Conservation (phyloP, 2,888 invertebrate species). For the Ichneumoninae sp. region DNA sequence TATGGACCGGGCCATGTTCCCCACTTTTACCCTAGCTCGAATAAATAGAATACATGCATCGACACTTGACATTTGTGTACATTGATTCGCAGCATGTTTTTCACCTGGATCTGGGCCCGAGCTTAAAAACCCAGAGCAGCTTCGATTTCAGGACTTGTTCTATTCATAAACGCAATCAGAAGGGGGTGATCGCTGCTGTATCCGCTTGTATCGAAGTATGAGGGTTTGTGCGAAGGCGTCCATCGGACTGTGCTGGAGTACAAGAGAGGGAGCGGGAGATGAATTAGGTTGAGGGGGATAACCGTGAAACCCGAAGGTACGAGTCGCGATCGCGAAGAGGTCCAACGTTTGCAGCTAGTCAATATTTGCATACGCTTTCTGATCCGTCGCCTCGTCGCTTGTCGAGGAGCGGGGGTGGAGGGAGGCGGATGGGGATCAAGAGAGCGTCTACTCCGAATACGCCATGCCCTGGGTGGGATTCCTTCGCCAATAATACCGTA, state of each 20-base stretch:
- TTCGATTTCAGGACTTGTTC: slow-evolving; percentile 7
- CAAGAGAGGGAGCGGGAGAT: background rate
- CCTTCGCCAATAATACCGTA: slow-evolving; percentile 49
- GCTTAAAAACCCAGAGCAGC: background rate
- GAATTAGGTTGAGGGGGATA: slow-evolving; percentile 29
- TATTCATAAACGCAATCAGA: slow-evolving; percentile 44
- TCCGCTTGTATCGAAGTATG: slow-evolving; percentile 13
- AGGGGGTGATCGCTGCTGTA: background rate
- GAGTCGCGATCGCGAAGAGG: slow-evolving; percentile 67
- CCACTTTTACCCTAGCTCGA: background rate
- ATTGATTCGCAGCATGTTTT: no score
- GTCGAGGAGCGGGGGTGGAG: background rate
- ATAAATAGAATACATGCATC: background rate
- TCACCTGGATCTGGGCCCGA: background rate
- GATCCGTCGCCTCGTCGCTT: slow-evolving; percentile 70
- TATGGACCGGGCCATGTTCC: no score
- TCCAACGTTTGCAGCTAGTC: slow-evolving; percentile 70
- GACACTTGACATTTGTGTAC: no score
- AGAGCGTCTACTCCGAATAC: slow-evolving; percentile 47
- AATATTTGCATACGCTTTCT: slow-evolving; percentile 74
- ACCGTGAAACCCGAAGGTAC: slow-evolving; percentile 43
- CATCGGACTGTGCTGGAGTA: background rate
- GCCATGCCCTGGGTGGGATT: slow-evolving; percentile 35
- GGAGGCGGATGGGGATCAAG: slow-evolving; percentile 21
- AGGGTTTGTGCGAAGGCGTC: slow-evolving; percentile 22